phyloP scores from a whole-genome alignment of 2,888 invertebrate genomes.

The Dicyrtoma fusca region DNA sequence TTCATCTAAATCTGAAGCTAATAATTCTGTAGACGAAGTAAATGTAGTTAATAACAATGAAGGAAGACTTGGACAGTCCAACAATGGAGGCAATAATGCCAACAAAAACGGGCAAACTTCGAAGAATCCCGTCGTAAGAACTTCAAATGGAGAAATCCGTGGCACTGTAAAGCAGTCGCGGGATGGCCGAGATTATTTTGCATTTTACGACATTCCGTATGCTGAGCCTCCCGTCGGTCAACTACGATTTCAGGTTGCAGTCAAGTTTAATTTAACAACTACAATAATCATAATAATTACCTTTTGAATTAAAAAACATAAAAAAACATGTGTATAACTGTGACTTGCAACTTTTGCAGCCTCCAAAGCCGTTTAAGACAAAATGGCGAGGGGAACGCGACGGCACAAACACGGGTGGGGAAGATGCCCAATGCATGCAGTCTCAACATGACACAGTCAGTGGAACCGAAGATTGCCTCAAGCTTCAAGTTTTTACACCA shows the following conservation, averaged over 20 bases:
- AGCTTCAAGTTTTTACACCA: conserved; percentile 1
- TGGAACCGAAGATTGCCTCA: conserved; percentile 5
- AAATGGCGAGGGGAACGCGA: conserved; percentile 12
- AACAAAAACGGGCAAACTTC: background rate
- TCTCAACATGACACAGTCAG: background rate
- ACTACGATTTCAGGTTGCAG: conserved; percentile 21
- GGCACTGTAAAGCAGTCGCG: conserved; percentile 7
- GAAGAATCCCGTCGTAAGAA: background rate
- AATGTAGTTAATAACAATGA: background rate
- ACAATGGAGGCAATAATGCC: background rate
- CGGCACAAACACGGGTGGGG: background rate
- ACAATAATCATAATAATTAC: no score
- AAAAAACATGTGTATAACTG: no score
- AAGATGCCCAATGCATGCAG: background rate
- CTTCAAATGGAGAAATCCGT: background rate
- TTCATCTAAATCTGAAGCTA: background rate
- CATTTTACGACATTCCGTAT: conserved; percentile 29
- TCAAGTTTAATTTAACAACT: no score
- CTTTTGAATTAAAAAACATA: no score
- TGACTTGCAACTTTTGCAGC: no score
- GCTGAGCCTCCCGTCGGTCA: conserved; percentile 22
- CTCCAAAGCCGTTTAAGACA: background rate
- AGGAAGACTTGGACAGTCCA: no score
- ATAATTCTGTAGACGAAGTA: background rate
- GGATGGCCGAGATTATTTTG: conserved; percentile 14